Conservation (phyloP, 2,888 invertebrate species). For the Volucella inflata region DNA sequence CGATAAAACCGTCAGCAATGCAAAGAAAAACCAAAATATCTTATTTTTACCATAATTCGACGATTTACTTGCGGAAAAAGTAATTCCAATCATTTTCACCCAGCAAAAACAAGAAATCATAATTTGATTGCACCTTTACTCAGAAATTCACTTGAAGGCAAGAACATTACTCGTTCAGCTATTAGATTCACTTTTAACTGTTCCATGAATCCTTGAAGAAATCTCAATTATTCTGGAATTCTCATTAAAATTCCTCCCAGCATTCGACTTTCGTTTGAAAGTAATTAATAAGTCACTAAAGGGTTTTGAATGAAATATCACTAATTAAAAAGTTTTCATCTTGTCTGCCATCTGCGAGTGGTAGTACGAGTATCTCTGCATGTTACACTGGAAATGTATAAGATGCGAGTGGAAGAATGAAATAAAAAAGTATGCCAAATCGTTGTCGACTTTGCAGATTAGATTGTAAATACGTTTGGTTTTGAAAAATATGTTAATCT, state of each 20-base stretch:
- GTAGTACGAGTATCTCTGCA: neutral
- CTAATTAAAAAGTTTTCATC: slow-evolving; percentile 59
- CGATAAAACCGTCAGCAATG: too few relatives aligned
- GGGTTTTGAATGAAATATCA: slow-evolving; percentile 62
- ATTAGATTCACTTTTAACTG: too few relatives aligned
- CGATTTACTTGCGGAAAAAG: too few relatives aligned
- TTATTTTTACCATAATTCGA: too few relatives aligned
- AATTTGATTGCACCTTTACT: too few relatives aligned
- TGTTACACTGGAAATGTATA: slow-evolving; percentile 9
- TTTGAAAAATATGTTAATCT: neutral
- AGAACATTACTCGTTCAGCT: too few relatives aligned
- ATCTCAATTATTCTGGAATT: slow-evolving; percentile 27
- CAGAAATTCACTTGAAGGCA: too few relatives aligned
- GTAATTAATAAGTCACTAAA: slow-evolving; percentile 68
- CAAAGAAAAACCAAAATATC: too few relatives aligned
- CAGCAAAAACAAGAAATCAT: too few relatives aligned
- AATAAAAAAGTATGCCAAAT: neutral
- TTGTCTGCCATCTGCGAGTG: slow-evolving; percentile 20
- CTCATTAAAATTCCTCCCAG: slow-evolving; percentile 54
- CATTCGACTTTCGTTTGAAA: slow-evolving; percentile 53
- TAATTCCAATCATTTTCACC: too few relatives aligned
- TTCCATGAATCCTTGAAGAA: neutral
- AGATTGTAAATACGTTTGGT: slow-evolving; percentile 15
- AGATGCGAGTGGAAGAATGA: neutral
- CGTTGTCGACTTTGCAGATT: neutral